Percentiles rank a stretch among this genome's conserved stretches.
phyloP scores from a whole-genome alignment of 2,888 invertebrate species.

The Tolmerus cingulatus region DNA sequence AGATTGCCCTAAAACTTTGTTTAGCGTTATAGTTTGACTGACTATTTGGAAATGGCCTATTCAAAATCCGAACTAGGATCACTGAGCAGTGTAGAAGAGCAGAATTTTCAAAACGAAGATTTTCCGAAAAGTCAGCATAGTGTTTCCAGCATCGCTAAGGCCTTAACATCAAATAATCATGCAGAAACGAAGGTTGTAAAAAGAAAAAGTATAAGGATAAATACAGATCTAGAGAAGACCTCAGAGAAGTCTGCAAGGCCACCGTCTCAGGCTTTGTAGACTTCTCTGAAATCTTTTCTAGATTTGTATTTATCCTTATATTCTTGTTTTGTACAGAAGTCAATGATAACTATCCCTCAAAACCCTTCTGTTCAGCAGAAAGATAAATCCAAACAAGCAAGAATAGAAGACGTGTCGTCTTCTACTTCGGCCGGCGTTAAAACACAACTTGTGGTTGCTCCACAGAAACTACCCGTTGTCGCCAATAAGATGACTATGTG shows the following conservation, averaged over 20 bases:
- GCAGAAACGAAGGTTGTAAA: slow-evolving; percentile 10
- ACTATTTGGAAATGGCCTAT: no score
- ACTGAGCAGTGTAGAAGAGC: not conserved
- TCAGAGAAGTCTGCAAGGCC: not conserved
- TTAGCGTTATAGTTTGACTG: slow-evolving; percentile 50
- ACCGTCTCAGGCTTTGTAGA: no score
- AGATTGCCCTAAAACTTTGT: not conserved
- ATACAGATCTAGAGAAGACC: not conserved
- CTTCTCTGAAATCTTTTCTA: no score
- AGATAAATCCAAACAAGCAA: no score
- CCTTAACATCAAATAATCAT: slow-evolving; percentile 6
- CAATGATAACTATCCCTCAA: not conserved
- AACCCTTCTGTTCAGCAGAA: not conserved
- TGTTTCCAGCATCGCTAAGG: not conserved
- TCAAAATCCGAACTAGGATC: slow-evolving; percentile 51
- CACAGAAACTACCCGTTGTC: slow-evolving; percentile 75
- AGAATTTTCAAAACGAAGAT: not conserved
- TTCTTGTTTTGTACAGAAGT: not conserved
- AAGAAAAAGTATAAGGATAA: not conserved
- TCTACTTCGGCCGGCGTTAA: slow-evolving; percentile 51
- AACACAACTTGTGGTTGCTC: slow-evolving; percentile 81
- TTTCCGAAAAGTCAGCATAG: slow-evolving; percentile 12
- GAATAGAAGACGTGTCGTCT: no score
- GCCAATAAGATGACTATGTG: slow-evolving; percentile 82
- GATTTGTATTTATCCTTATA: no score